A percentile compares a stretch with the other conserved stretches of the same genome.
These are phyloP conservation scores for Eidolon dupreanum DNA, from an alignment of 2,797 vertebrate species.

Conservation along the genomic window DNA sequence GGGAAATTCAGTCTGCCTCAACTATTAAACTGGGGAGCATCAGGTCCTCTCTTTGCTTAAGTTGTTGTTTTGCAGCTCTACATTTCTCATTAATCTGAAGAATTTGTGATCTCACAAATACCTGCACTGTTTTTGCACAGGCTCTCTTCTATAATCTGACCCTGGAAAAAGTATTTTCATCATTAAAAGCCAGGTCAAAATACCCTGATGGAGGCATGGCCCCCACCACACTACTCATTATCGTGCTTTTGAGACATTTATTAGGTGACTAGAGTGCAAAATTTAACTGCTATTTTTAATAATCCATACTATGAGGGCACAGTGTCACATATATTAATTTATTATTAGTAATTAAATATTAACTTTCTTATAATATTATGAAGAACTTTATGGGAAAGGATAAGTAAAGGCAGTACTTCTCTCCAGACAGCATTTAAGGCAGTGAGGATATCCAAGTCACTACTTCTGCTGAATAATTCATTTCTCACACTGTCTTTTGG, in stretches of 20 bases:
- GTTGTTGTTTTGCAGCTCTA: background rate
- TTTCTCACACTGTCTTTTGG: conserved; percentile 32
- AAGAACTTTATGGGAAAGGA: background rate
- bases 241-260: background rate
- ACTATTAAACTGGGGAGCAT: background rate
- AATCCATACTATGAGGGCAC: background rate
- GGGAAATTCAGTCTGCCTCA: background rate
- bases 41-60: background rate
- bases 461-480: background rate
- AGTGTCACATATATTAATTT: background rate
- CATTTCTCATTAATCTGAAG: background rate
- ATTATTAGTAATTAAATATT: background rate
- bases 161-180: background rate
- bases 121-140: background rate
- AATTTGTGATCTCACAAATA: background rate
- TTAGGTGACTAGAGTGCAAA: background rate
- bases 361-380: background rate
- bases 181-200: background rate
- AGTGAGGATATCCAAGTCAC: background rate
- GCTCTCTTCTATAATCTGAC: background rate
- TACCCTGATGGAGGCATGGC: too few species aligned
- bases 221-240: background rate
- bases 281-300: background rate
- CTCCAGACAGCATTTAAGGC: background rate
- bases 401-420: background rate